Evolutionary conservation across 2,888 invertebrate genomes (phyloP).

Genomic region (Achlya flavicornis): DNA sequence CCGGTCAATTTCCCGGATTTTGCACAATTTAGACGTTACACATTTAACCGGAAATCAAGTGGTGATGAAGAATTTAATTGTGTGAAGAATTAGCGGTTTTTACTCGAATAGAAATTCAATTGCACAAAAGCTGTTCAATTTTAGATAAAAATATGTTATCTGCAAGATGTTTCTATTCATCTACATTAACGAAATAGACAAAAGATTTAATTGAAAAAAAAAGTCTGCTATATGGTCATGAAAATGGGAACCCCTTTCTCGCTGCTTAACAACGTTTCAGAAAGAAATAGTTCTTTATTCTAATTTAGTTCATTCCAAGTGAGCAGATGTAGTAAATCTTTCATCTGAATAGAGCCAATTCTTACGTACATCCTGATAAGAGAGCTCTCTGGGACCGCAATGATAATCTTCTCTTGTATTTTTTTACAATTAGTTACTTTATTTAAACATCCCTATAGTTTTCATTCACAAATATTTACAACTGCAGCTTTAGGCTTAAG

Average conservation of each 20-base stretch:
- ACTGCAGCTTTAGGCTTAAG: constrained; percentile 55
- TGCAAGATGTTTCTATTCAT: not conserved
- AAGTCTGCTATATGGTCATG: not conserved
- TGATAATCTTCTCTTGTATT: not conserved
- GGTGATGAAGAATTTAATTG: constrained; percentile 25
- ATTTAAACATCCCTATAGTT: constrained; percentile 10
- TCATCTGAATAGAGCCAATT: not conserved
- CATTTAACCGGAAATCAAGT: constrained; percentile 44
- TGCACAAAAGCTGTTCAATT: not conserved
- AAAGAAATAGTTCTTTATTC: no score
- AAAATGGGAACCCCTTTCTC: not conserved
- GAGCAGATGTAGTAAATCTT: not conserved
- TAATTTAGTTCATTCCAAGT: not conserved
- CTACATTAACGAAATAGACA: not conserved
- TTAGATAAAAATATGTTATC: not conserved
- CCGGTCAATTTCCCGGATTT: constrained; percentile 48
- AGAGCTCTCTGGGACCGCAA: not conserved
- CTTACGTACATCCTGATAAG: constrained; percentile 6
- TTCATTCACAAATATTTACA: constrained; percentile 76
- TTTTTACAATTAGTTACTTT: constrained; percentile 10
- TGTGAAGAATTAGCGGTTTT: constrained; percentile 14
- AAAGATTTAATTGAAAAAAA: not conserved
- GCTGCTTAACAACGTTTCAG: no score
- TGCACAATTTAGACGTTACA: constrained; percentile 51
- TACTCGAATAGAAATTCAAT: not conserved